Percentiles rank a stretch among this genome's conserved stretches.
Evolutionary conservation across 2,888 invertebrate genomes (phyloP).

Genomic region (Lysandra bellargus): DNA sequence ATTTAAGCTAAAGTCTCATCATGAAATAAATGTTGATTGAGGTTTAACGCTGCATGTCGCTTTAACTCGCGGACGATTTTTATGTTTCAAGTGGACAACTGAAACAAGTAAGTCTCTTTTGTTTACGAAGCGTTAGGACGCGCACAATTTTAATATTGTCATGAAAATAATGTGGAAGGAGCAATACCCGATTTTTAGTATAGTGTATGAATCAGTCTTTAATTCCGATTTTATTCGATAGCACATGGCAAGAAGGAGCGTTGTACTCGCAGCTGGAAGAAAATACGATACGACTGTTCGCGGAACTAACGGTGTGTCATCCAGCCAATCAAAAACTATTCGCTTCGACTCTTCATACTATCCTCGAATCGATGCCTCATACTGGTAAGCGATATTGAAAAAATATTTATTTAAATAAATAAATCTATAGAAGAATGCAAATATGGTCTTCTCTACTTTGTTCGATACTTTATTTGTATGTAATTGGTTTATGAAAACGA

Average conservation of each 20-base stretch:
- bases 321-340: slow-evolving; percentile 90
- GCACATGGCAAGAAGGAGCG: slow-evolving; percentile 70
- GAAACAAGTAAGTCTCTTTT: too few species aligned
- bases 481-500: neutral
- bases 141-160: too few species aligned
- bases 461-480: neutral
- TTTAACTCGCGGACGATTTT: too few species aligned
- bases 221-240: slow-evolving; percentile 40
- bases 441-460: too few species aligned
- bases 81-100: too few species aligned
- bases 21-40: too few species aligned
- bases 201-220: slow-evolving; percentile 31
- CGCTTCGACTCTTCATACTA: slow-evolving; percentile 88
- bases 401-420: too few species aligned
- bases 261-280: slow-evolving; percentile 84
- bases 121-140: too few species aligned
- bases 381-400: slow-evolving; percentile 51
- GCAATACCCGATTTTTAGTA: neutral
- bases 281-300: slow-evolving; percentile 89
- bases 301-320: slow-evolving; percentile 92
- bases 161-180: too few species aligned
- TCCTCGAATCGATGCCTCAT: slow-evolving; percentile 82
- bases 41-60: too few species aligned
- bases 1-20: too few species aligned
- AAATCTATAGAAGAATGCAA: too few species aligned